phyloP scores from a whole-genome alignment of 2,113 vertebrate genomes.

The Salvelinus fontinalis region DNA sequence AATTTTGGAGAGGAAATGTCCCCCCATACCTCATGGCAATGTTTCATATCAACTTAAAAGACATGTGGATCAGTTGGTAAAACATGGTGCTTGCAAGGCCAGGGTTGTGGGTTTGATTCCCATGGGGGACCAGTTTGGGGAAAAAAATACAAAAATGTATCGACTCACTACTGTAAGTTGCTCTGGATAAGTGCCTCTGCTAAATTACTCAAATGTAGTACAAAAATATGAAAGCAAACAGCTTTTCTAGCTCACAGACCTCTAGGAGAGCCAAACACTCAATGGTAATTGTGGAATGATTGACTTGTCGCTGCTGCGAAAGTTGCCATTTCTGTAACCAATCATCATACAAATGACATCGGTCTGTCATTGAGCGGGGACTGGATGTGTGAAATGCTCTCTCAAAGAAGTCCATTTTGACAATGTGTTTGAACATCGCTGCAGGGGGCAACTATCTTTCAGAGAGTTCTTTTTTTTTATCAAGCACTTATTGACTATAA shows the following conservation, averaged over 20 bases:
- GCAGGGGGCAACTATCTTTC: constrained; percentile 47
- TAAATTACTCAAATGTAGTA: constrained; percentile 11
- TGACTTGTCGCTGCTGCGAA: neutral
- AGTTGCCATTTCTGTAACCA: constrained; percentile 18
- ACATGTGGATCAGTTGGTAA: no score
- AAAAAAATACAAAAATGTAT: no score
- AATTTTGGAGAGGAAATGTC: no score
- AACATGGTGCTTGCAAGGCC: no score
- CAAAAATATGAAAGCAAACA: constrained; percentile 61
- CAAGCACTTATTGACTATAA: neutral
- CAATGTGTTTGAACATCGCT: constrained; percentile 60
- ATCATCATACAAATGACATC: constrained; percentile 46
- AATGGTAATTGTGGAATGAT: constrained; percentile 45
- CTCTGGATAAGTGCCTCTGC: no score
- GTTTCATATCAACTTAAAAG: no score
- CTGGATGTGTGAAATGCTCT: constrained; percentile 9
- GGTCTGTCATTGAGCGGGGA: constrained; percentile 32
- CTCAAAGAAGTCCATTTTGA: constrained; percentile 2
- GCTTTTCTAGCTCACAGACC: constrained; percentile 58
- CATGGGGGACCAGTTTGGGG: no score
- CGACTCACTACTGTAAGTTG: no score
- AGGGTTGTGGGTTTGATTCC: no score
- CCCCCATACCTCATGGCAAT: no score
- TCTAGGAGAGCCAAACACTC: constrained; percentile 59
- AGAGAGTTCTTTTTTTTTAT: constrained; percentile 7